These are phyloP conservation scores for Zeuzera pyrina DNA, from an alignment of 2,888 invertebrate species.

Conservation along the genomic window DNA sequence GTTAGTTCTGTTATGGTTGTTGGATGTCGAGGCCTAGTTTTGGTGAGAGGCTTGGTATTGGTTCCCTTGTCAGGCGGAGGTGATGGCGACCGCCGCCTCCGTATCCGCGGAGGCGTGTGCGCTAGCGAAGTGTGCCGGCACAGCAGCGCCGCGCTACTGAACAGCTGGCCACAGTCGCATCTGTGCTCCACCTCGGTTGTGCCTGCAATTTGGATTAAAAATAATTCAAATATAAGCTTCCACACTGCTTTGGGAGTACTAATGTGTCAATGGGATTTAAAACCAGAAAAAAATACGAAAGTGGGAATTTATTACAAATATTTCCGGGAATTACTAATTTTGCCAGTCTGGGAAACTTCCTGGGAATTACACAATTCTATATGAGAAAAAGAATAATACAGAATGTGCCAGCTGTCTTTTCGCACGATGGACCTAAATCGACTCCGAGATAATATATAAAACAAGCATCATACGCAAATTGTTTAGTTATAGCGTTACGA, in stretches of 20 bases:
- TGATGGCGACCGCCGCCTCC: constrained; percentile 47
- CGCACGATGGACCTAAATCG: too few relatives aligned
- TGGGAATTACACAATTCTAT: too few relatives aligned
- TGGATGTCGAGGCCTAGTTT: constrained; percentile 15
- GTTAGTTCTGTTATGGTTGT: constrained; percentile 13
- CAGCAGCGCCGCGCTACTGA: constrained; percentile 55
- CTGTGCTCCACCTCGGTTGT: constrained; percentile 53
- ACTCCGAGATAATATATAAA: too few relatives aligned
- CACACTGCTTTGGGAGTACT: too few relatives aligned
- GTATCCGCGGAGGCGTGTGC: constrained; percentile 65
- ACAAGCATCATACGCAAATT: too few relatives aligned
- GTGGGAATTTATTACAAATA: too few relatives aligned
- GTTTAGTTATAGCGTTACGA: too few relatives aligned
- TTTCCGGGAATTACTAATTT: too few relatives aligned
- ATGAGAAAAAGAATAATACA: too few relatives aligned
- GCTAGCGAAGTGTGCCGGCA: constrained; percentile 58
- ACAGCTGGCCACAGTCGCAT: constrained; percentile 63
- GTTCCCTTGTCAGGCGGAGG: constrained; percentile 17
- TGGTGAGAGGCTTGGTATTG: constrained; percentile 7
- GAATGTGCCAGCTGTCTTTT: too few relatives aligned
- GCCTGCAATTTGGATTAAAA: constrained; percentile 35
- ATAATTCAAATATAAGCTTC: too few relatives aligned
- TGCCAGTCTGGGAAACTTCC: too few relatives aligned
- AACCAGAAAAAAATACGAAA: background rate
- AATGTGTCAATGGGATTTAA: background rate